These are phyloP conservation scores for Chrysopilus asiliformis DNA, from an alignment of 2,888 invertebrate species.

Conservation along the genomic window DNA sequence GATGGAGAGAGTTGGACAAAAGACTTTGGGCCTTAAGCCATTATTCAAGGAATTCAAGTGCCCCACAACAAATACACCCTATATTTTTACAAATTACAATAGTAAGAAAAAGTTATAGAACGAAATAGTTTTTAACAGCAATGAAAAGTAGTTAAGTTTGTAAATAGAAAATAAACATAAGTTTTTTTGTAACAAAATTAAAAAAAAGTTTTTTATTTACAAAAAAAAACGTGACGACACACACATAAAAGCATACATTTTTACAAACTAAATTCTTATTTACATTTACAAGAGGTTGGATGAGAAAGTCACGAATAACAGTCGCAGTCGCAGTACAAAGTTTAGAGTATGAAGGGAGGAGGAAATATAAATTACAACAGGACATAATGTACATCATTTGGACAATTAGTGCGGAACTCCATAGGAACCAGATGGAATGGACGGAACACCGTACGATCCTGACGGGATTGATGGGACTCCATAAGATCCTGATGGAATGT, in stretches of 20 bases:
- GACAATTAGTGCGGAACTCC: constrained; percentile 9
- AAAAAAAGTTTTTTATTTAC: constrained; percentile 9
- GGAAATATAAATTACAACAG: too few species aligned
- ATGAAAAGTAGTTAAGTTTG: constrained; percentile 3
- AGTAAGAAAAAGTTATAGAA: constrained; percentile 3
- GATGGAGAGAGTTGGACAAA: constrained; percentile 38
- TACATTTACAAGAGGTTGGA: too few species aligned
- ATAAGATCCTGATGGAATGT: constrained; percentile 42
- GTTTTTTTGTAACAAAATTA: neutral
- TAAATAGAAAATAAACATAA: neutral
- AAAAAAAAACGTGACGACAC: neutral
- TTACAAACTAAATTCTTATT: too few species aligned
- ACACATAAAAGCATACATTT: neutral
- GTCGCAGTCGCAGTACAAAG: too few species aligned
- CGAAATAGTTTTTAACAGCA: neutral
- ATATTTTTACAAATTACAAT: constrained; percentile 30
- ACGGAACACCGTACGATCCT: constrained; percentile 12
- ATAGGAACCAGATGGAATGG: constrained; percentile 10
- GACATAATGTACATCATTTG: neutral
- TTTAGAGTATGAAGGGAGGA: too few species aligned
- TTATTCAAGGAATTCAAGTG: constrained; percentile 34
- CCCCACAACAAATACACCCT: constrained; percentile 37
- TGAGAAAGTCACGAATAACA: too few species aligned
- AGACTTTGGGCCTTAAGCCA: constrained; percentile 26
- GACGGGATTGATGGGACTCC: constrained; percentile 39